Evolutionary conservation across 2,888 invertebrate species (phyloP).

Genomic region (Pristionchus exspectatus): DNA sequence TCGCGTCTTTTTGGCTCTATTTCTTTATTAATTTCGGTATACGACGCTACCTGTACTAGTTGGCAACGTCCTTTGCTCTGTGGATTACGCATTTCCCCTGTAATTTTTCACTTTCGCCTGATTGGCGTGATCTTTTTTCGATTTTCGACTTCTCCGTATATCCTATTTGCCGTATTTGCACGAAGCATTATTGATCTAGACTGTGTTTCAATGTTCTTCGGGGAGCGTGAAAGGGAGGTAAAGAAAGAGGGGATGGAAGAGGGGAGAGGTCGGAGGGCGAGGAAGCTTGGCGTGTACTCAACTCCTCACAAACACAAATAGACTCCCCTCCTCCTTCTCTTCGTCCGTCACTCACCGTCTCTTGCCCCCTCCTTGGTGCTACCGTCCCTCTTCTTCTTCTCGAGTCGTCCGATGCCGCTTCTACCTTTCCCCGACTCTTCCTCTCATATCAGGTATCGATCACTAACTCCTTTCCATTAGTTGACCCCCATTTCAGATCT

Average conservation of each 20-base stretch:
- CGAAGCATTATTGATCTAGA: slow-evolving; percentile 28
- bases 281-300: slow-evolving; percentile 54
- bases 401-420: slow-evolving; percentile 20
- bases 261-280: slow-evolving; percentile 46
- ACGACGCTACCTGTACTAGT: no score
- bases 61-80: neutral
- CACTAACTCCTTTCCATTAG: neutral
- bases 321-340: slow-evolving; percentile 45
- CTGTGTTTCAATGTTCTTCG: slow-evolving; percentile 46
- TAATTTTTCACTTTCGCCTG: neutral
- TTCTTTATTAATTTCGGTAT: no score
- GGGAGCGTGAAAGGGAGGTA: slow-evolving; percentile 36
- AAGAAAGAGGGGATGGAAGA: slow-evolving; percentile 16
- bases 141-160: neutral
- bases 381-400: slow-evolving; percentile 25
- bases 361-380: slow-evolving; percentile 43
- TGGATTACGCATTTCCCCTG: no score
- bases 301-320: slow-evolving; percentile 55
- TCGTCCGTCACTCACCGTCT: slow-evolving; percentile 27
- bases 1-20: neutral
- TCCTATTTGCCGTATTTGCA: slow-evolving; percentile 9
- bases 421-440: neutral
- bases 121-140: slow-evolving; percentile 1
- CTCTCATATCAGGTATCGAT: slow-evolving; percentile 13
- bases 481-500: slow-evolving; percentile 46